These are phyloP conservation scores for Alsophila aescularia DNA, from an alignment of 2,888 invertebrate species.

Conservation along the genomic window DNA sequence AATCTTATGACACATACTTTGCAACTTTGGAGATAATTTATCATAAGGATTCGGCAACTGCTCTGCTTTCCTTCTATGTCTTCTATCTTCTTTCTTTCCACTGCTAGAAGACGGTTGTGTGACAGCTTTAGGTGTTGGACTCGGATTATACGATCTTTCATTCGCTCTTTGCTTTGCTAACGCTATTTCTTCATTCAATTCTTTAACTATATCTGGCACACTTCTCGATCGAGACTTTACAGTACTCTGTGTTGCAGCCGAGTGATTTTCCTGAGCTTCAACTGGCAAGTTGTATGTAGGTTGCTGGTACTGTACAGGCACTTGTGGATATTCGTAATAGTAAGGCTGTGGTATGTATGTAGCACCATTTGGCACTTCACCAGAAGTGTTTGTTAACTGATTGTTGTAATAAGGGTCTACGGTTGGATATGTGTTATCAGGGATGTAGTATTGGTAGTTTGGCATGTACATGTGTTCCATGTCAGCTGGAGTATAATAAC, in stretches of 20 bases:
- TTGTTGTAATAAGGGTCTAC: constrained; percentile 59
- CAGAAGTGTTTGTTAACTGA: constrained; percentile 56
- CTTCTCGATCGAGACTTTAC: constrained; percentile 83
- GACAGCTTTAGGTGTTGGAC: constrained; percentile 71
- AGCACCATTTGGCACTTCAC: constrained; percentile 53
- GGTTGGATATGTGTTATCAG: constrained; percentile 55
- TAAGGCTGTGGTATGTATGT: constrained; percentile 70
- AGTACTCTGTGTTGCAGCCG: constrained; percentile 47
- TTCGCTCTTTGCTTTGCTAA: constrained; percentile 75
- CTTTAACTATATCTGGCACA: constrained; percentile 90
- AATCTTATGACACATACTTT: constrained; percentile 89
- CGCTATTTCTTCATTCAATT: constrained; percentile 87
- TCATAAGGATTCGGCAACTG: constrained; percentile 71
- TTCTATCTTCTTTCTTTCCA: constrained; percentile 55
- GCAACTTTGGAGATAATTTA: constrained; percentile 79
- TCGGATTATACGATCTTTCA: constrained; percentile 80
- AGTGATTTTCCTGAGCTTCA: constrained; percentile 40
- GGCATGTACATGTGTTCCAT: constrained; percentile 67
- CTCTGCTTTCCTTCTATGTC: constrained; percentile 58
- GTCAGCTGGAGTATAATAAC: constrained; percentile 67
- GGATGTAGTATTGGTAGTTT: constrained; percentile 73
- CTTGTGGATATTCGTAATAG: constrained; percentile 67
- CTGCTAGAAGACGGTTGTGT: constrained; percentile 52
- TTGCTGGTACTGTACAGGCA: constrained; percentile 56
- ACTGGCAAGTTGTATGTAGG: constrained; percentile 39